Base-by-base conservation (phyloP, 2,797 vertebrate species). In the Naso thynnoides region DNA sequence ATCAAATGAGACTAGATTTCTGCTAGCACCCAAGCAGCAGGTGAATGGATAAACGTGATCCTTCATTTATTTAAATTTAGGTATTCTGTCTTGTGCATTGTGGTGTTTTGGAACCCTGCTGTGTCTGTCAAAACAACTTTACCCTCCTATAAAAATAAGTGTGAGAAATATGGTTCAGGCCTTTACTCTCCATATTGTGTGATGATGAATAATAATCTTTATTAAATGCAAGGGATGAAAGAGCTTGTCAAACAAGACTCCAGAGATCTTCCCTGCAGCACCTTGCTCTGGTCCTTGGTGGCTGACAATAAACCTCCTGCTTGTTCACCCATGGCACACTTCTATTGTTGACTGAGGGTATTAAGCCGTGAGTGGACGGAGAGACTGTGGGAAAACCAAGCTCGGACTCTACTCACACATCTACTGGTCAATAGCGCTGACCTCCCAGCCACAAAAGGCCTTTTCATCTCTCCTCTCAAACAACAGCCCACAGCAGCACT, bases 331-430 rank as follows among this genome's bases (percentile, higher is more conserved):
- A 89, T 89, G 95, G 94, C 96, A 97, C 96, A 95, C 95, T 94
- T 96, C 94, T 90, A 93, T 95, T 96, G 93, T 94, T 94, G 55
- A 87, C 80, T 0, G 79, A 92, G 92, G 95, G 93, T 91, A 94
- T 94, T 78, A 83, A 85, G 89, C 91, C 26, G 72, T 93, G 94
- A 96, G 96, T 94, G 89, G 94, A 85, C 78, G 87, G 89, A 85
- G 80, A 83, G 95, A 90, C 95, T 96, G 96, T 97, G 96, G 96
- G 96, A 97, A 97, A 95, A 91, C 93, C 90, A 84, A 87, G 86
- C 82, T 79, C 42, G 76, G 88, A 90, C 93, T 93, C 89, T 94
- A 95, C 96, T 95, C 95, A 96, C 94, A 94, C 82, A 64, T 91
- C 85, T 83, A 79, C 68, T 42, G 71, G 88, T 94, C 90, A 94